These are phyloP conservation scores for Selene dorsalis DNA, from an alignment of 2,797 vertebrate species.

Conservation along the genomic window DNA sequence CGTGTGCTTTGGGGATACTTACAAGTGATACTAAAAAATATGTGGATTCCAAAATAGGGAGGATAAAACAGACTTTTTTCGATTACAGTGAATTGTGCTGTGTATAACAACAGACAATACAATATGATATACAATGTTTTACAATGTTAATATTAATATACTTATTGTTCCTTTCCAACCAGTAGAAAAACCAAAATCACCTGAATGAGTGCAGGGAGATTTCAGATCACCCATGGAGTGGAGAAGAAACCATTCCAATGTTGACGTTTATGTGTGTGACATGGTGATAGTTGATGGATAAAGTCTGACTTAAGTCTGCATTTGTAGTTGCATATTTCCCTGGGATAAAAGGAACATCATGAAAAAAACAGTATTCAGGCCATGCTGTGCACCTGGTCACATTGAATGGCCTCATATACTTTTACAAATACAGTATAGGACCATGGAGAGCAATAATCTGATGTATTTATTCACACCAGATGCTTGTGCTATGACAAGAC, in stretches of 20 bases:
- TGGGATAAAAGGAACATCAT: neutral
- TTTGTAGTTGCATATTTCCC: neutral
- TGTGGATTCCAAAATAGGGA: neutral
- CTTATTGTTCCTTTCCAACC: neutral
- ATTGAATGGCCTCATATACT: neutral
- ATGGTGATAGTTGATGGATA: neutral
- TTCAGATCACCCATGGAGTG: neutral
- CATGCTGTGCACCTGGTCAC: neutral
- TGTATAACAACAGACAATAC: neutral
- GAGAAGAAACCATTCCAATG: neutral
- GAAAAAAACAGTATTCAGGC: neutral
- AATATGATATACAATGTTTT: constrained; percentile 5
- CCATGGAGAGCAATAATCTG: constrained; percentile 1
- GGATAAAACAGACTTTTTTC: neutral
- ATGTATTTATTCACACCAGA: constrained; percentile 32
- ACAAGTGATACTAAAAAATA: neutral
- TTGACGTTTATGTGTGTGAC: neutral
- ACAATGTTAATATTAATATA: constrained; percentile 34
- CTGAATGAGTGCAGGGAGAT: constrained; percentile 6
- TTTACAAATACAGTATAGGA: constrained; percentile 15
- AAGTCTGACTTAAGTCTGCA: neutral
- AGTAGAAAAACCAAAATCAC: constrained; percentile 3
- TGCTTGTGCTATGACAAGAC: neutral
- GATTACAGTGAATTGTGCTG: neutral
- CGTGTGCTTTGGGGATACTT: neutral